Evolutionary conservation across 2,888 invertebrate genomes (phyloP).

Genomic region (Bunonema sp.): DNA sequence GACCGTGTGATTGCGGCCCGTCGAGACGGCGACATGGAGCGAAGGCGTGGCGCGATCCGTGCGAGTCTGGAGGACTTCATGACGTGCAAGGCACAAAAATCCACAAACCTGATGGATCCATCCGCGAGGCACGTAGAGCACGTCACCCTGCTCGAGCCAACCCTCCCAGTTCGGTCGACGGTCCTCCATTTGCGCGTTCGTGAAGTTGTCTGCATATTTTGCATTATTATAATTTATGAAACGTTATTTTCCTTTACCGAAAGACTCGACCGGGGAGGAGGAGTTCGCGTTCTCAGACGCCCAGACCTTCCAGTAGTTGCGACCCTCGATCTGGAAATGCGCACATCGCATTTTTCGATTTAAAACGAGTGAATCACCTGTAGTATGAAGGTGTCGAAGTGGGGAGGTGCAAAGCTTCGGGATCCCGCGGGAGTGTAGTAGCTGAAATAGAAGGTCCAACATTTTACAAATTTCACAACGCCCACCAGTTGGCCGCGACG

Average conservation of each 20-base stretch:
- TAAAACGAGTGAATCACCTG: too few relatives aligned
- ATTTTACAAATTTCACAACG: too few relatives aligned
- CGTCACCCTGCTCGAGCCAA: conserved; percentile 51
- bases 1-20: conserved; percentile 77
- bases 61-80: conserved; percentile 9
- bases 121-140: conserved; percentile 73
- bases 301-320: conserved; percentile 82
- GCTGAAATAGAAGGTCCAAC: too few relatives aligned
- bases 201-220: conserved; percentile 47
- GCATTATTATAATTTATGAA: too few relatives aligned
- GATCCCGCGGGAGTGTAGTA: conserved; percentile 85
- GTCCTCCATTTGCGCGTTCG: conserved; percentile 18
- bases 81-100: background rate
- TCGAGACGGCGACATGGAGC: conserved; percentile 78
- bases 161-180: conserved; percentile 28
- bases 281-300: conserved; percentile 56
- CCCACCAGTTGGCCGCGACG: conserved; percentile 88
- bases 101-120: conserved; percentile 49
- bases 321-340: conserved; percentile 67
- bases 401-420: conserved; percentile 96
- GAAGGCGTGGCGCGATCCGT: conserved; percentile 59
- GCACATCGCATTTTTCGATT: too few relatives aligned
- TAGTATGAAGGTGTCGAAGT: conserved; percentile 90
- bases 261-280: too few relatives aligned
- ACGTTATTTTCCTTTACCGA: too few relatives aligned